These are phyloP conservation scores for Craterocephalus amniculus DNA, from an alignment of 2,797 vertebrate genomes.

Conservation along the genomic window DNA sequence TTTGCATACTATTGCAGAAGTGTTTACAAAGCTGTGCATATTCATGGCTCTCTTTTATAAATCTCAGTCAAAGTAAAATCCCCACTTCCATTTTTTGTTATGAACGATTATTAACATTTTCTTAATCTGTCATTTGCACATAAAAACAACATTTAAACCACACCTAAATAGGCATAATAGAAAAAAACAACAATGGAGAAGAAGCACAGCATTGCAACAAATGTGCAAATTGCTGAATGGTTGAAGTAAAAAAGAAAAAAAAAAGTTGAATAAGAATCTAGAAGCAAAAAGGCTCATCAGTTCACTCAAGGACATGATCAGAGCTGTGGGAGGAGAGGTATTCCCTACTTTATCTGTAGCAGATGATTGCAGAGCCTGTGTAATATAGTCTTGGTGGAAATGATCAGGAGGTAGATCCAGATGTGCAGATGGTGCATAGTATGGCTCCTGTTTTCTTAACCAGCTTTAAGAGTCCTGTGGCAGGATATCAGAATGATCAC, in stretches of 20 bases:
- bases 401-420: not conserved
- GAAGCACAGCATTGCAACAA: too few relatives aligned
- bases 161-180: too few relatives aligned
- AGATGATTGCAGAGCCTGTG: not conserved
- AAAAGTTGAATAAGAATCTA: too few relatives aligned
- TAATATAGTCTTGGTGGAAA: too few relatives aligned
- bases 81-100: too few relatives aligned
- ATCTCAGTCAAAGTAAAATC: not conserved
- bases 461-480: not conserved
- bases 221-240: too few relatives aligned
- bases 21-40: not conserved
- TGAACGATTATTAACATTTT: too few relatives aligned
- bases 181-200: too few relatives aligned
- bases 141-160: too few relatives aligned
- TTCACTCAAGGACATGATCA: too few relatives aligned
- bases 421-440: not conserved
- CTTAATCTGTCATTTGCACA: too few relatives aligned
- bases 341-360: not conserved
- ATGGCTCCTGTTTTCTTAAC: not conserved
- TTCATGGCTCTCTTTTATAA: not conserved
- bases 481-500: not conserved
- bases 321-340: not conserved
- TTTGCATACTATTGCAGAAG: not conserved
- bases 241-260: too few relatives aligned
- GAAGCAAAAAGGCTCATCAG: not conserved